Evolutionary conservation across 2,797 vertebrate species (phyloP), one percentile per base, ranked within the genome.

Genomic region (Mormyrus proboscirostris): DNA sequence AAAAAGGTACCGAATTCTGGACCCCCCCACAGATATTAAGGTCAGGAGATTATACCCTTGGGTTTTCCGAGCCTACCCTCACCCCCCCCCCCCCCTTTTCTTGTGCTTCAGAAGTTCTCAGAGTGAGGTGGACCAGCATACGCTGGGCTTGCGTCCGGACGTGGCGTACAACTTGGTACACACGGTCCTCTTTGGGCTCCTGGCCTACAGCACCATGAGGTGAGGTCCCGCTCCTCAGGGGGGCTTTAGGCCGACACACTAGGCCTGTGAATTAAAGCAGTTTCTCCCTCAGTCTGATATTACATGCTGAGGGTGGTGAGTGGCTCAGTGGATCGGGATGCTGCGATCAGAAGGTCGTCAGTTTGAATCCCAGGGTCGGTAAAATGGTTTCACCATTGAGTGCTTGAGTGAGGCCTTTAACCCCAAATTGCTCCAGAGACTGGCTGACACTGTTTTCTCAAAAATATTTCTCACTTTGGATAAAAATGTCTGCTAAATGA

Each of bases 181-280:
- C 91, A 96, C 97, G 0, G 89, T 99, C 82, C 95, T 98, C 91
- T 99, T 97, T 14, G 98, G 98, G 50, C 95, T 97, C 76, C 94
- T 99, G 92, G 98, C 98, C 7, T 94, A 98, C 94, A 99, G 97
- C 93, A 99, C 98, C 5, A 99, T 99, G 98, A 98, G 99, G 99
- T 99, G 90, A 86, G 94, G 91, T 59, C 29, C 38, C 25, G 9
- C 55, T 51, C 16, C 22, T 29, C 16, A 38, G 51, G 65, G 10
- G 0, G 29, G 12, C 14, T 19, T n/a, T 44, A 19, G 29, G 29
- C 10, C 9, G 25, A 29, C 25, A 29, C 10, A 14, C 65, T 25
- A 14, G 38, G 14, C 38, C 73, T 19, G 38, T 44, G 69, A 76
- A 16, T 76, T 41, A 16, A 38, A 16, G 1, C 69, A 19, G 0